A percentile compares a stretch with the other conserved stretches of the same genome.
Conservation (phyloP, 2,888 invertebrate genomes). For the Cryptocheilus praepositus region DNA sequence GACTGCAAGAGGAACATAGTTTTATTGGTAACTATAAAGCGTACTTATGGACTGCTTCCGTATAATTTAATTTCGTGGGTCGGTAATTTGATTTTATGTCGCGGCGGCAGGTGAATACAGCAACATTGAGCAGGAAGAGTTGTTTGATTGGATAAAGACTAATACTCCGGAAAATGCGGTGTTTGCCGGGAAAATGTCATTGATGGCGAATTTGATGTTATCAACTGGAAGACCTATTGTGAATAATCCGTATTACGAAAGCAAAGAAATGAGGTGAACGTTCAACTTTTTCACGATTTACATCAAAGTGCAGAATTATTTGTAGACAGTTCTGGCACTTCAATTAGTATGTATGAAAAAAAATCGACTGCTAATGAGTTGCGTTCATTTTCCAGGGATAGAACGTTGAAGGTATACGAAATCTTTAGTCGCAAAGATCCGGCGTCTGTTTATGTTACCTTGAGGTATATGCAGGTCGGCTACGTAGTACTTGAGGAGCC, state of each 20-base stretch:
- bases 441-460: slow-evolving; percentile 81
- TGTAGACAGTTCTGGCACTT: no score
- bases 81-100: neutral
- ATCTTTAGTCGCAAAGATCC: slow-evolving; percentile 86
- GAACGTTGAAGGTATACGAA: slow-evolving; percentile 88
- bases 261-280: slow-evolving; percentile 82
- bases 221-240: slow-evolving; percentile 86
- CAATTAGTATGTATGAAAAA: no score
- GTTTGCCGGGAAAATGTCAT: slow-evolving; percentile 91
- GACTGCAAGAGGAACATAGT: slow-evolving; percentile 76
- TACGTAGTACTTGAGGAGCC: slow-evolving; percentile 85
- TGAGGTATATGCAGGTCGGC: slow-evolving; percentile 81
- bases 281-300: slow-evolving; percentile 9
- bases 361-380: neutral
- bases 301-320: no score
- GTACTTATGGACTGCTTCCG: no score
- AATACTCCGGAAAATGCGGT: slow-evolving; percentile 81
- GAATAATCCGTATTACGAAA: slow-evolving; percentile 93
- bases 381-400: slow-evolving; percentile 77
- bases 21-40: slow-evolving; percentile 71
- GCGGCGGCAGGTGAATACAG: slow-evolving; percentile 80
- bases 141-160: slow-evolving; percentile 85
- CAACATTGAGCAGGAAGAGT: slow-evolving; percentile 83
- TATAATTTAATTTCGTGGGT: slow-evolving; percentile 10
- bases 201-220: slow-evolving; percentile 88